These are phyloP conservation scores for Caenorhabditis sp. DNA, from an alignment of 2,888 invertebrate species.

Conservation along the genomic window DNA sequence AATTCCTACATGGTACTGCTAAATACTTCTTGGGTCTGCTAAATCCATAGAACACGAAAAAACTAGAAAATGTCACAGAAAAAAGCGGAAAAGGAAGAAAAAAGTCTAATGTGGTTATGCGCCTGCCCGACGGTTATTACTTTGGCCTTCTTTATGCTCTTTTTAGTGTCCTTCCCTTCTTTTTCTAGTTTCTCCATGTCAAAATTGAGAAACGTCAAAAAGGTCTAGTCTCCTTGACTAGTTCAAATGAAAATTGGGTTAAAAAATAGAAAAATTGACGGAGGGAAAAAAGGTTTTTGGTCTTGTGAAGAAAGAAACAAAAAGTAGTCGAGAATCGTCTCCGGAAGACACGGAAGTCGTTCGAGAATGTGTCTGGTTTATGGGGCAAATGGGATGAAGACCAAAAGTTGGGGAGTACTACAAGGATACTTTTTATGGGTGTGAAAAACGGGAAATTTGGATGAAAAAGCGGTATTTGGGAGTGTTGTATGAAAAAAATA, in stretches of 20 bases:
- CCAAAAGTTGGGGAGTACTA: constrained; percentile 25
- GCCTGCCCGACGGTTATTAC: constrained; percentile 33
- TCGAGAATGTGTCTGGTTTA: constrained; percentile 50
- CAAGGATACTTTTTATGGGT: not conserved
- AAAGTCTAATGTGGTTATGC: constrained; percentile 49
- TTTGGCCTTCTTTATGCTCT: constrained; percentile 12
- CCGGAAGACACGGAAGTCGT: not conserved
- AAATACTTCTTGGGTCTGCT: no score
- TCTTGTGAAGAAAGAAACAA: constrained; percentile 5
- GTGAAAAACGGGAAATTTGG: no score
- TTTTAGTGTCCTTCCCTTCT: not conserved
- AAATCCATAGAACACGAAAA: not conserved
- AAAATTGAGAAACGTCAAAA: not conserved
- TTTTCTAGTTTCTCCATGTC: not conserved
- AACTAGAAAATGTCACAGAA: no score
- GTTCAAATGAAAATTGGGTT: no score
- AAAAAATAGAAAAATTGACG: no score
- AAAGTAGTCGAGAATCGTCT: no score
- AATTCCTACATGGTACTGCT: no score
- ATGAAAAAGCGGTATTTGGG: no score
- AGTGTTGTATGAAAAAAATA: not conserved
- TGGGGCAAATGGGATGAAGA: constrained; percentile 6
- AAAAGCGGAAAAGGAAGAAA: constrained; percentile 2
- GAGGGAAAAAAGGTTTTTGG: constrained; percentile 10
- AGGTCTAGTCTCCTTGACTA: not conserved